Evolutionary conservation across 1,140 invertebrate genomes (phyloP).

Genomic region (Pararge aegeria): DNA sequence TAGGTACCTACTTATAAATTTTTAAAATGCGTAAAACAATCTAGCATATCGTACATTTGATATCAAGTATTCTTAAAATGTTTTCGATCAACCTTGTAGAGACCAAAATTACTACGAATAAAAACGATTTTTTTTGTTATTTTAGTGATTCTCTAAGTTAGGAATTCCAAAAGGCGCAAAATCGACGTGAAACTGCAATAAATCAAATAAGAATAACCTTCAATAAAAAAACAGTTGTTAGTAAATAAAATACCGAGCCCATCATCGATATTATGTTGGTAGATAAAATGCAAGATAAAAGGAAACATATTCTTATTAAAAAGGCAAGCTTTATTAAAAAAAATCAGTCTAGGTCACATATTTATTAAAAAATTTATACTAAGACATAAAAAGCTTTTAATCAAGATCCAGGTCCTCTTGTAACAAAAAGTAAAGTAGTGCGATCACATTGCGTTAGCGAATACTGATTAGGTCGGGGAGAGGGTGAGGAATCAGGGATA

Average conservation of each 20-base stretch:
- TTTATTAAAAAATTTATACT: conserved; percentile 54
- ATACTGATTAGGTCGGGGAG: conserved; percentile 67
- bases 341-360: conserved; percentile 72
- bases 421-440: conserved; percentile 61
- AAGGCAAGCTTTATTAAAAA: conserved; percentile 75
- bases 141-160: too few relatives aligned
- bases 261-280: conserved; percentile 48
- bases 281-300: conserved; percentile 56
- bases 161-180: too few relatives aligned
- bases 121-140: too few relatives aligned
- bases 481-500: conserved; percentile 31
- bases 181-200: too few relatives aligned
- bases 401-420: conserved; percentile 65
- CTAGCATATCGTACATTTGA: too few relatives aligned
- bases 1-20: too few relatives aligned
- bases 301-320: conserved; percentile 47
- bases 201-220: neutral
- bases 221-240: neutral
- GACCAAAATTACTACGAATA: too few relatives aligned
- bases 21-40: too few relatives aligned
- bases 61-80: too few relatives aligned
- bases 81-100: too few relatives aligned
- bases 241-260: conserved; percentile 42
- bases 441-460: conserved; percentile 71
- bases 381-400: conserved; percentile 61